Evolutionary conservation across 2,113 vertebrate species (phyloP).

Genomic region (Okapia johnstoni): DNA sequence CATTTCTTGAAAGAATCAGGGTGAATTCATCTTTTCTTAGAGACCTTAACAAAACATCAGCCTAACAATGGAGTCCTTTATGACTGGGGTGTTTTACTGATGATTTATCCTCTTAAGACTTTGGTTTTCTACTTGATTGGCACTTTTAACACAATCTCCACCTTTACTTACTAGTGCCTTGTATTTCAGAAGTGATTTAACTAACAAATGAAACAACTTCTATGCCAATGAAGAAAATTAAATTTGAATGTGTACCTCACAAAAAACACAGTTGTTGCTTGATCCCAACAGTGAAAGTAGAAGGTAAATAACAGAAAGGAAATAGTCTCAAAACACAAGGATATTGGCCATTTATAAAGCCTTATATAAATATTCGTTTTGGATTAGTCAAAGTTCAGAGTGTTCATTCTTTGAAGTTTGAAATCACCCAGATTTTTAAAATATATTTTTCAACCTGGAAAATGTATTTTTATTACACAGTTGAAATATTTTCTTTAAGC

Average conservation of each 20-base stretch:
- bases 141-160: neutral
- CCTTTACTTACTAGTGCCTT: neutral
- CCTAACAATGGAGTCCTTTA: constrained; percentile 20
- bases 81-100: neutral
- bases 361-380: constrained; percentile 66
- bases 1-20: constrained; percentile 41
- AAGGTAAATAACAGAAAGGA: neutral
- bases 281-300: neutral
- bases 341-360: constrained; percentile 48
- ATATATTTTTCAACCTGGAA: constrained; percentile 59
- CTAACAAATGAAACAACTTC: neutral
- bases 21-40: constrained; percentile 29
- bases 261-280: neutral
- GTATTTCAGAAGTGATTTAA: constrained; percentile 34
- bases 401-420: constrained; percentile 54
- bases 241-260: constrained; percentile 9
- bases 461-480: constrained; percentile 63
- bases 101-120: neutral
- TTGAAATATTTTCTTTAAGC: constrained; percentile 72
- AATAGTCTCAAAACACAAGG: constrained; percentile 45
- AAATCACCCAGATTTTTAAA: constrained; percentile 60
- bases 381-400: constrained; percentile 45
- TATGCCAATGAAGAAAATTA: neutral
- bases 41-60: constrained; percentile 4
- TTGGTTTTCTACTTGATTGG: constrained; percentile 8